Evolutionary conservation across 35 echinoderm and acorn worm genomes (phyloP).

Genomic region (Acanthaster planci): DNA sequence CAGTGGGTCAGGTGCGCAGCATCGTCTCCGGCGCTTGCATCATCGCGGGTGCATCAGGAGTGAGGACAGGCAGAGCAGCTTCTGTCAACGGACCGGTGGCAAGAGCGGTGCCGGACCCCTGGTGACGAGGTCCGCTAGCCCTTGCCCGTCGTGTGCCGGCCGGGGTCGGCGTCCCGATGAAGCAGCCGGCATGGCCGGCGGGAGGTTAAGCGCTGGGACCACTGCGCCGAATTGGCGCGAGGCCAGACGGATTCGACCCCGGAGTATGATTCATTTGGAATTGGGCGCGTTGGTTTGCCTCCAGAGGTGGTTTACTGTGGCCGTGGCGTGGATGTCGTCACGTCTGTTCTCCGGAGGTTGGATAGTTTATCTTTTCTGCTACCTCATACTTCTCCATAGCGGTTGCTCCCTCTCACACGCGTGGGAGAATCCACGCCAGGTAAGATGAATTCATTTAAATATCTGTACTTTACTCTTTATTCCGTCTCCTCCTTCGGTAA

Average conservation of each 20-base stretch:
- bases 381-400: slow-evolving; percentile 11
- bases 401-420: neutral
- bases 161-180: neutral
- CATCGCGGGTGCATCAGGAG: neutral
- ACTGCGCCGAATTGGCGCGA: neutral
- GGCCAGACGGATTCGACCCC: neutral
- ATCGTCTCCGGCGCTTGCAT: neutral
- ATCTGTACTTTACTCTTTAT: too few relatives aligned
- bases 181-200: slow-evolving; percentile 14
- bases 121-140: neutral
- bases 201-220: slow-evolving; percentile 10
- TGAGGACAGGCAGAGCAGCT: too few relatives aligned
- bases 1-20: neutral
- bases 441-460: neutral
- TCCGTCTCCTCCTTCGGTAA: too few relatives aligned
- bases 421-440: neutral
- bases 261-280: neutral
- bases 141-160: neutral
- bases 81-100: too few relatives aligned
- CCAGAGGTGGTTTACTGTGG: neutral
- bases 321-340: neutral
- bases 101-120: neutral
- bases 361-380: slow-evolving; percentile 29
- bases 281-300: neutral
- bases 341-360: neutral